These are phyloP conservation scores for Rhea pennata DNA, from an alignment of 2,113 vertebrate genomes.

Conservation along the genomic window DNA sequence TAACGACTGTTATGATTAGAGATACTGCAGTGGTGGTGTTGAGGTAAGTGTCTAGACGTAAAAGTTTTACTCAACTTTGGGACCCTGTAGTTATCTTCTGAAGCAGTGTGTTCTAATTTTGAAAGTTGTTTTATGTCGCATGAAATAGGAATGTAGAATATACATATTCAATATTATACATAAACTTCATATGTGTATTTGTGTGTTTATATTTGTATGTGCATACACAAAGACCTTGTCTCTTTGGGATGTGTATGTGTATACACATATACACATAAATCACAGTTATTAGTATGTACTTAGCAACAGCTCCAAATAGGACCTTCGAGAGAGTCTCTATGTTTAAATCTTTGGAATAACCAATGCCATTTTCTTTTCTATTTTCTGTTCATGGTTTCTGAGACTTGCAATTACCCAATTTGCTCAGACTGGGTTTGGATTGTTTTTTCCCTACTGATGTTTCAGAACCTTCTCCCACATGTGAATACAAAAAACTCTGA, in stretches of 20 bases:
- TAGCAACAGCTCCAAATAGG: background rate
- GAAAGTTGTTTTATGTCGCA: background rate
- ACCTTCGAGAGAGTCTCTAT: background rate
- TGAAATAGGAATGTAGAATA: background rate
- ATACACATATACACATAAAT: background rate
- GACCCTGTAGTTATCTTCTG: background rate
- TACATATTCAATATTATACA: background rate
- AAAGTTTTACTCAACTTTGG: background rate
- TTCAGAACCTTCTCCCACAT: background rate
- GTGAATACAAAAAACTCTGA: background rate
- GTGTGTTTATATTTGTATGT: background rate
- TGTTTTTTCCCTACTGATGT: background rate
- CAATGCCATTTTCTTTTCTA: background rate
- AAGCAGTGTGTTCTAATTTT: background rate
- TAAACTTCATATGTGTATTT: background rate
- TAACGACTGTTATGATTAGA: background rate
- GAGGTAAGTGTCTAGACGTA: background rate
- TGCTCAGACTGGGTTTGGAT: background rate
- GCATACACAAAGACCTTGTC: background rate
- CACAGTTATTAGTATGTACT: background rate
- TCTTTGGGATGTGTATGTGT: background rate
- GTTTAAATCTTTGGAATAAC: background rate
- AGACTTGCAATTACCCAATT: background rate
- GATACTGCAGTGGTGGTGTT: background rate
- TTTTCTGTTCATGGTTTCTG: background rate